A percentile compares a stretch with the other conserved stretches of the same genome.
These are phyloP conservation scores for Anthopleura xanthogrammica DNA, from an alignment of 92 coral and sea anemone species.

Conservation along the genomic window DNA sequence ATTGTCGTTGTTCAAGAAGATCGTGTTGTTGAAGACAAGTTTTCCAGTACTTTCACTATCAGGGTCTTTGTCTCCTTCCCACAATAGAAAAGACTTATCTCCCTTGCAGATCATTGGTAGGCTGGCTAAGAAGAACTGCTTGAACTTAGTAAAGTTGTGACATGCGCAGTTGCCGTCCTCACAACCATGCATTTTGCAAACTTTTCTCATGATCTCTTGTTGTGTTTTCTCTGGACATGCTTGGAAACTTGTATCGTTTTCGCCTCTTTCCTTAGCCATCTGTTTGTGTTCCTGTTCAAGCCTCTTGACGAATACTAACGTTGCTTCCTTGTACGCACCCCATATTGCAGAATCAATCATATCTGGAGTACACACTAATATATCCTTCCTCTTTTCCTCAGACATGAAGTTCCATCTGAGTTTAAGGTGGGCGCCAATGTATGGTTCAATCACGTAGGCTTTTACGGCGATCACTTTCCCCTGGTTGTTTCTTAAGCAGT, in stretches of 20 bases:
- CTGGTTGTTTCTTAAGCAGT: constrained; percentile 2
- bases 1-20: constrained; percentile 17
- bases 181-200: constrained; percentile 4
- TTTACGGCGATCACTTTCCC: constrained; percentile 8
- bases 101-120: background rate
- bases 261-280: background rate
- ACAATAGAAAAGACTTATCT: background rate
- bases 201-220: constrained; percentile 6
- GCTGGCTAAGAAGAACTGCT: background rate
- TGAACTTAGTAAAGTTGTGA: constrained; percentile 19
- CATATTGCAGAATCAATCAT: constrained; percentile 10
- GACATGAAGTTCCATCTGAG: constrained; percentile 25
- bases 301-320: background rate
- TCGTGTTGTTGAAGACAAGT: background rate
- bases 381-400: constrained; percentile 5
- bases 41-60: background rate
- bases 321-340: constrained; percentile 6
- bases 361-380: constrained; percentile 6
- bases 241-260: background rate
- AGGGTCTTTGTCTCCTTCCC: background rate
- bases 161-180: constrained; percentile 24
- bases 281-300: background rate
- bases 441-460: constrained; percentile 12
- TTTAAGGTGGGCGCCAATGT: constrained; percentile 7
- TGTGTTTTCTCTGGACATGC: background rate